Evolutionary conservation across 2,888 invertebrate species (phyloP).

Genomic region (Apodemia hepburni): DNA sequence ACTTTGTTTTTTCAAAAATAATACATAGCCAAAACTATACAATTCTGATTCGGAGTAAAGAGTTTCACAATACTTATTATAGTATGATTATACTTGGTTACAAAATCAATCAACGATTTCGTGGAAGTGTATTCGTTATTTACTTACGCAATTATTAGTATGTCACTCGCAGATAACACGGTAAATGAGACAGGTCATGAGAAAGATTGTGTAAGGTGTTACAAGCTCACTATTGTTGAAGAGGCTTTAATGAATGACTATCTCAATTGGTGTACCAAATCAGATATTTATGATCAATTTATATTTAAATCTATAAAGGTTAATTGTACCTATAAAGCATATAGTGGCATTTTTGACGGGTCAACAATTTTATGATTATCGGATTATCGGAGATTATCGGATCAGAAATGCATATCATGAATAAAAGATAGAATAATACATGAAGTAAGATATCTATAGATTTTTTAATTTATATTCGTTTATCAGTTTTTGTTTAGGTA

Average conservation of each 20-base stretch:
- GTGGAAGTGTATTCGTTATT: conserved; percentile 1
- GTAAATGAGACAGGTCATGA: conserved; percentile 45
- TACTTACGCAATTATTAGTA: neutral
- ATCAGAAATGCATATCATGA: too few relatives aligned
- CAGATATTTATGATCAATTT: neutral
- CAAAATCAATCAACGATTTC: neutral
- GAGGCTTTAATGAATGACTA: neutral
- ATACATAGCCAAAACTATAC: too few relatives aligned
- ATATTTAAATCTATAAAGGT: neutral
- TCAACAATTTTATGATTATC: too few relatives aligned
- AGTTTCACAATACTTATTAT: neutral
- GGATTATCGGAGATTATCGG: too few relatives aligned
- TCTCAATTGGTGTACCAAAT: neutral
- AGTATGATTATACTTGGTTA: neutral
- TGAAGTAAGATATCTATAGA: too few relatives aligned
- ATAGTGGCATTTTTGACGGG: too few relatives aligned
- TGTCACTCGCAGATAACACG: conserved; percentile 10
- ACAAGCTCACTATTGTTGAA: conserved; percentile 7
- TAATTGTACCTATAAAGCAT: neutral
- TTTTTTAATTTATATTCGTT: too few relatives aligned
- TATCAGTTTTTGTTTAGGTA: too few relatives aligned
- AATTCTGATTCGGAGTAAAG: neutral
- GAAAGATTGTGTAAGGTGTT: conserved; percentile 48
- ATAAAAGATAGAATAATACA: too few relatives aligned
- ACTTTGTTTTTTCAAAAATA: too few relatives aligned